Evolutionary conservation across 1,140 invertebrate genomes (phyloP).

Genomic region (Xylocopa sonorina): DNA sequence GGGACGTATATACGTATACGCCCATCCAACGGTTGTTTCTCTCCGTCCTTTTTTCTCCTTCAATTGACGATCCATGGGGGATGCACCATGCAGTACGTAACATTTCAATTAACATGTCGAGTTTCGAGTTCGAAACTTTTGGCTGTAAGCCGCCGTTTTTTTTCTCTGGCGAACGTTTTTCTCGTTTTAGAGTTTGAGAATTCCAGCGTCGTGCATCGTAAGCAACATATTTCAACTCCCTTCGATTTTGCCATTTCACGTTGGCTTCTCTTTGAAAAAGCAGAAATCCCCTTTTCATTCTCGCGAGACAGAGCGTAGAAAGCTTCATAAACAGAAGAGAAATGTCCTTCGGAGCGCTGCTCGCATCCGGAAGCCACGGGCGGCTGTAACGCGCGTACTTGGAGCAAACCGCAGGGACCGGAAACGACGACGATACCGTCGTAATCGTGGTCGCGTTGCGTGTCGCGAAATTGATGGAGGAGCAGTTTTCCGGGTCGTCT

Average conservation of each 20-base stretch:
- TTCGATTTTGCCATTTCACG: too few species aligned
- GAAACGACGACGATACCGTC: neutral
- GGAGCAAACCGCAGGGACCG: neutral
- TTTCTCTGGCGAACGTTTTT: neutral
- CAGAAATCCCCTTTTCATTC: too few species aligned
- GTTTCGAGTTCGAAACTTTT: neutral
- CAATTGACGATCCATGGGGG: too few species aligned
- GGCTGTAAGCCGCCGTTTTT: neutral
- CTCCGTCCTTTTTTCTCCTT: neutral
- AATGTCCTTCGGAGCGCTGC: too few species aligned
- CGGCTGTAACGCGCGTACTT: neutral
- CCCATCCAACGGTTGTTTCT: neutral
- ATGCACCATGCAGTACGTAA: too few species aligned
- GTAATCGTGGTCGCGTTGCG: neutral
- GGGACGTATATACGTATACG: too few species aligned
- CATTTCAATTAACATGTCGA: neutral
- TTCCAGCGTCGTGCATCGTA: too few species aligned
- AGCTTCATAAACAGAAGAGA: neutral
- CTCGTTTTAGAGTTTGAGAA: too few species aligned
- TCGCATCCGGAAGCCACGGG: neutral
- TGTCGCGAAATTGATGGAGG: neutral
- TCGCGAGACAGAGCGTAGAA: neutral
- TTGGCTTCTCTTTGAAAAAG: too few species aligned
- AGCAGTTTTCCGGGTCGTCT: conserved; percentile 13
- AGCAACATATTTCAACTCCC: too few species aligned